Conservation (phyloP, 1,140 invertebrate genomes). For the Limonius californicus region DNA sequence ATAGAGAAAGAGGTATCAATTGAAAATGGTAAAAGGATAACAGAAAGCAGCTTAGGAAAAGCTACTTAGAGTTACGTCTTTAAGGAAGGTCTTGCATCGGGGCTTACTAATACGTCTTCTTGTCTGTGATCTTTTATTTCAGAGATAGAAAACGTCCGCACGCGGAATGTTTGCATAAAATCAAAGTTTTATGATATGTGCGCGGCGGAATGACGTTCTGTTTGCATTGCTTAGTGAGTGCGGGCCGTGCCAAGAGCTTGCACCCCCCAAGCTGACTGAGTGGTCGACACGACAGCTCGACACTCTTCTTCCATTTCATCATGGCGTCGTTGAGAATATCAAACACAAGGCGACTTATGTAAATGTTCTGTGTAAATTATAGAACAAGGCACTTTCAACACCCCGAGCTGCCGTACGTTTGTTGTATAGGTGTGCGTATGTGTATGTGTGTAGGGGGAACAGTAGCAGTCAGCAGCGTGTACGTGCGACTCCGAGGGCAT, state of each 20-base stretch:
- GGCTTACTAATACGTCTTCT: no score
- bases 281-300: neutral
- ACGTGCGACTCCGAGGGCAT: neutral
- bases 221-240: neutral
- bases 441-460: no score
- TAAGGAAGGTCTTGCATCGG: no score
- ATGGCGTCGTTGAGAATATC: neutral
- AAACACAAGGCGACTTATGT: neutral
- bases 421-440: no score
- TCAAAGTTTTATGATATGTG: neutral
- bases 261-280: neutral
- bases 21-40: no score
- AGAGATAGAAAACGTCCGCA: neutral
- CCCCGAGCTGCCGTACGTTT: no score
- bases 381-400: neutral
- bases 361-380: neutral
- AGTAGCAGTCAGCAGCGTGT: no score
- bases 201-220: neutral
- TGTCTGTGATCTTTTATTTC: no score
- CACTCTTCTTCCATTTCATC: neutral
- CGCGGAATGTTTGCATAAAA: neutral
- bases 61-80: no score
- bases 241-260: neutral
- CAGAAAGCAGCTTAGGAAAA: no score
- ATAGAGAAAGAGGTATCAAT: no score